These are phyloP conservation scores for Pavo muticus DNA, from an alignment of 2,113 vertebrate genomes.

Conservation along the genomic window DNA sequence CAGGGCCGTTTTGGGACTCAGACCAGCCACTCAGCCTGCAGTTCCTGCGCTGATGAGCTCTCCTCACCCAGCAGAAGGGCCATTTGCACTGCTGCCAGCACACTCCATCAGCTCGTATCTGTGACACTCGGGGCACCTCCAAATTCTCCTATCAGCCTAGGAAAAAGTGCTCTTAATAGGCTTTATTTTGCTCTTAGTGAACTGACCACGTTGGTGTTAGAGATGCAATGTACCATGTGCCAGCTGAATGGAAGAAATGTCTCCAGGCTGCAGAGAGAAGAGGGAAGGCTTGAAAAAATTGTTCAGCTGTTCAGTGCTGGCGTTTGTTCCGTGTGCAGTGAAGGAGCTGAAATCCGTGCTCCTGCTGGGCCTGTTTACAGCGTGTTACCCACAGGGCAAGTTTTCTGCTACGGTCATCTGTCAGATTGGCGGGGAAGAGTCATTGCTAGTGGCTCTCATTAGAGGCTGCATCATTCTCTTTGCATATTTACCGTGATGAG, in stretches of 20 bases:
- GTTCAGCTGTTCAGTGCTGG: slow-evolving; percentile 12
- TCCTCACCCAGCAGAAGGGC: not conserved
- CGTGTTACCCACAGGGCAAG: slow-evolving; percentile 1
- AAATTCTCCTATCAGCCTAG: not conserved
- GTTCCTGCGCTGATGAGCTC: not conserved
- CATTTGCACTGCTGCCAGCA: not conserved
- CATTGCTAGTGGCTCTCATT: slow-evolving; percentile 5
- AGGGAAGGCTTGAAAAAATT: slow-evolving; percentile 28
- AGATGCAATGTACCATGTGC: not conserved
- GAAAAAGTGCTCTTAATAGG: not conserved
- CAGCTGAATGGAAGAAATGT: not conserved
- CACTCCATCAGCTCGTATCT: not conserved
- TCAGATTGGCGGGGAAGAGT: not conserved
- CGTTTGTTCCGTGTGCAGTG: slow-evolving; percentile 19
- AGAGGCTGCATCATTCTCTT: not conserved
- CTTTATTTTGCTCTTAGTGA: slow-evolving; percentile 14
- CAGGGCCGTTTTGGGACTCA: not conserved
- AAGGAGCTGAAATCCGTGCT: not conserved
- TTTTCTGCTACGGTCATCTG: slow-evolving; percentile 6
- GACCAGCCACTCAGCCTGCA: not conserved
- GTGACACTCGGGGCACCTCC: not conserved
- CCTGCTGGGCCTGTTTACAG: slow-evolving; percentile 50
- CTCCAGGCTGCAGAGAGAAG: not conserved
- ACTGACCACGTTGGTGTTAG: not conserved
- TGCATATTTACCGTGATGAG: not conserved